Evolutionary conservation across 2,113 vertebrate species (phyloP), one percentile per base, ranked within the genome.

Genomic region (Corythoichthys intestinalis): DNA sequence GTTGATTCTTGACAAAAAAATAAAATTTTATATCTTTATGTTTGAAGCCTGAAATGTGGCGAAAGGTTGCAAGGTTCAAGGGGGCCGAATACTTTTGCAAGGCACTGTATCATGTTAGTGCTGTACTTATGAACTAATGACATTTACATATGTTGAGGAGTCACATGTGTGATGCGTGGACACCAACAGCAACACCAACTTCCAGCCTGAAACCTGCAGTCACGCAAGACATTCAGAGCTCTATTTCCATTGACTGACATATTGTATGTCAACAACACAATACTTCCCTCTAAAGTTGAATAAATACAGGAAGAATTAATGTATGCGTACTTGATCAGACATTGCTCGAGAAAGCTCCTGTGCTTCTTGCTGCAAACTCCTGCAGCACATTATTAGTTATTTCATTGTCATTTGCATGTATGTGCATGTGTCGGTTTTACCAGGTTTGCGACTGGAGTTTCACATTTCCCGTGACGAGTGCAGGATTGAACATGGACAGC

Each of bases 401-500:
- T 4, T 60, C 14, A 41, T 6, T 47, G 2, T 48, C 28, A 46
- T 69, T 41, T n/a, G 2, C 7, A 1, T 63, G 47, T 39, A 46
- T 56, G 4, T 48, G 4, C 52, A 2, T 48, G 37, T 57, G 47
- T 69, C 47, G 54, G 64, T 64, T 48, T 67, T 82, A 89, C 90
- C 88, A 84, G 68, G 78, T 50, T 57, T 84, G 74, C 20, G 46
- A 0, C 57, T 79, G 61, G 8, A 13, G 47, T 41, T 64, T 69
- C 58, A 77, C 65, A 34, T 79, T 60, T 5, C 82, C 44, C 54
- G 60, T 46, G 35, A 65, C 73, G 37, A 85, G 63, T 13, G 76
- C 71, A 28, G 90, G 79, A 72, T 90, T 91, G 73, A 91, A 91
- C 82, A 83, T 79, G 58, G 89, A 89, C 74, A 92, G 69, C 75